phyloP scores from a whole-genome alignment of 2,113 vertebrate species.

The Entelurus aequoreus region DNA sequence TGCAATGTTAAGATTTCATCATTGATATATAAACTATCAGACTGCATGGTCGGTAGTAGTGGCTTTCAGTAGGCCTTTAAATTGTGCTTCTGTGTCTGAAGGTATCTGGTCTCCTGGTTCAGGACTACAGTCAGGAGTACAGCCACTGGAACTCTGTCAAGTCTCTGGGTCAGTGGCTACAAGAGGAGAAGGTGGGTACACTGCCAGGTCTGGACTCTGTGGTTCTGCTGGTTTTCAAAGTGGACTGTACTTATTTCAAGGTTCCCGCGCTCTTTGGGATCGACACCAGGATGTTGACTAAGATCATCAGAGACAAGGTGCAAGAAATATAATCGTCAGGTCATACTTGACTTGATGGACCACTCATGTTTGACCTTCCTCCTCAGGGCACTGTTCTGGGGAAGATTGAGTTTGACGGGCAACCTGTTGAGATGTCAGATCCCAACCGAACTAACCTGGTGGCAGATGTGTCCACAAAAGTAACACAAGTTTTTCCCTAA shows the following conservation, averaged over 20 bases:
- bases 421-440: conserved; percentile 81
- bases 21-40: too few relatives aligned
- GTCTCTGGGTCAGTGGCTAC: conserved; percentile 84
- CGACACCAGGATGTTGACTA: conserved; percentile 93
- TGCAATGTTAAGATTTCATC: too few relatives aligned
- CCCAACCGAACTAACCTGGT: conserved; percentile 86
- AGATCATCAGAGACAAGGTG: conserved; percentile 90
- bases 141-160: conserved; percentile 91
- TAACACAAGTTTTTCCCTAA: conserved; percentile 33
- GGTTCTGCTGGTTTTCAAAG: background rate
- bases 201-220: too few relatives aligned
- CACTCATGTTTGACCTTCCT: background rate
- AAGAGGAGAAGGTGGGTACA: conserved; percentile 82
- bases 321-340: background rate
- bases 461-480: conserved; percentile 92
- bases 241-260: conserved; percentile 62
- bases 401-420: conserved; percentile 95
- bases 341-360: background rate
- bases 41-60: too few relatives aligned
- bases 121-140: conserved; percentile 86
- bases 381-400: conserved; percentile 85
- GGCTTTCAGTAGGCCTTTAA: too few relatives aligned
- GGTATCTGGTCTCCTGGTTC: conserved; percentile 88
- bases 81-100: conserved; percentile 52
- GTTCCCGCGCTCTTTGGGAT: conserved; percentile 90